These are phyloP conservation scores for Epinephelus lanceolatus DNA, from an alignment of 2,113 vertebrate genomes.

Conservation along the genomic window DNA sequence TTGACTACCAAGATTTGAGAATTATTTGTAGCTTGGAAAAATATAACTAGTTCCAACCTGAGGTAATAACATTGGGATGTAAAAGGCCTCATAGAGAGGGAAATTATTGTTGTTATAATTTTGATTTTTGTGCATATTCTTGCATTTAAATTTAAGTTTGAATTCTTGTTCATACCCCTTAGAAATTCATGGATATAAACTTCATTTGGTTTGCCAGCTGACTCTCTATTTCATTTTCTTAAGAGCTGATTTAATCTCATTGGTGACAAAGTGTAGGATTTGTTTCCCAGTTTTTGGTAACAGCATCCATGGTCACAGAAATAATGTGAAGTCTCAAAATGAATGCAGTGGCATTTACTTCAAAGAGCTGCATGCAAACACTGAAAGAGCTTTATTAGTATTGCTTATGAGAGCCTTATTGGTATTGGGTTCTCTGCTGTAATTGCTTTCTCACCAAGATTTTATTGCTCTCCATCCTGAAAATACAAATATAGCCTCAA, in stretches of 20 bases:
- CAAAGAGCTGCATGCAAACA: background rate
- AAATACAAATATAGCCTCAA: conserved; percentile 21
- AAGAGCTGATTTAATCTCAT: background rate
- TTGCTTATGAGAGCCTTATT: conserved; percentile 4
- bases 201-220: background rate
- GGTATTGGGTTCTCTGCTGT: background rate
- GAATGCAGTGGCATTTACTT: background rate
- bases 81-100: background rate
- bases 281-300: background rate
- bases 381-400: conserved; percentile 2
- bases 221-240: background rate
- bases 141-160: background rate
- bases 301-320: background rate
- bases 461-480: background rate
- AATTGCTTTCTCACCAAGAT: conserved; percentile 9
- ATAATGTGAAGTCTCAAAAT: background rate
- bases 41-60: too few species aligned
- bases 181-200: background rate
- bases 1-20: too few species aligned
- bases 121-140: background rate
- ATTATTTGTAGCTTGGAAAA: too few species aligned
- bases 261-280: background rate
- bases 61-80: background rate
- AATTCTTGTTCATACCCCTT: background rate
- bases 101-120: too few species aligned